phyloP scores from a whole-genome alignment of 2,797 vertebrate genomes.

The Lutra lutra region DNA sequence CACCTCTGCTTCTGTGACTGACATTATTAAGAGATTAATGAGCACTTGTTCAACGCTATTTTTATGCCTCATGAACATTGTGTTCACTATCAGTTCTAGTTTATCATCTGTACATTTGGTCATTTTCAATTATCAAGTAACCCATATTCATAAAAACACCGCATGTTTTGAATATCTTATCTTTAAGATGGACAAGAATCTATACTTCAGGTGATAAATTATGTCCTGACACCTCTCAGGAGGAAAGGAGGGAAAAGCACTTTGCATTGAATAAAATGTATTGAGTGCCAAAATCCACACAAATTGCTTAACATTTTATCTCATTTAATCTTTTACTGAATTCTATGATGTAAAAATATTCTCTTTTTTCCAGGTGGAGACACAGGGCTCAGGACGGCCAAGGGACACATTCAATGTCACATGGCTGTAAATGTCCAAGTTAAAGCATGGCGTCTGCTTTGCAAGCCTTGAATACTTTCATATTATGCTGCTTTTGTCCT shows the following conservation, averaged over 20 bases:
- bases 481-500: background rate
- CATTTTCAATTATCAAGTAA: conserved; percentile 58
- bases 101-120: conserved; percentile 13
- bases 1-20: conserved; percentile 31
- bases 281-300: background rate
- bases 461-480: background rate
- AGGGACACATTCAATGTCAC: background rate
- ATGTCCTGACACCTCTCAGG: background rate
- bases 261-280: background rate
- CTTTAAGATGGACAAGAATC: background rate
- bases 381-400: background rate
- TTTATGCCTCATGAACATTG: conserved; percentile 33
- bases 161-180: background rate
- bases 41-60: conserved; percentile 30
- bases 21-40: conserved; percentile 64
- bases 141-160: conserved; percentile 42
- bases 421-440: background rate
- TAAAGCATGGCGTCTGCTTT: background rate
- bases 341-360: background rate
- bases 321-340: background rate
- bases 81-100: conserved; percentile 31
- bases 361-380: background rate
- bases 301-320: background rate
- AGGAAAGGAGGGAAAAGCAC: background rate
- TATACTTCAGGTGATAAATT: conserved; percentile 45